A percentile compares a stretch with the other conserved stretches of the same genome.
These are phyloP conservation scores for Echinometra lucunter DNA, from an alignment of 53 echinoderm and acorn worm species.

Conservation along the genomic window DNA sequence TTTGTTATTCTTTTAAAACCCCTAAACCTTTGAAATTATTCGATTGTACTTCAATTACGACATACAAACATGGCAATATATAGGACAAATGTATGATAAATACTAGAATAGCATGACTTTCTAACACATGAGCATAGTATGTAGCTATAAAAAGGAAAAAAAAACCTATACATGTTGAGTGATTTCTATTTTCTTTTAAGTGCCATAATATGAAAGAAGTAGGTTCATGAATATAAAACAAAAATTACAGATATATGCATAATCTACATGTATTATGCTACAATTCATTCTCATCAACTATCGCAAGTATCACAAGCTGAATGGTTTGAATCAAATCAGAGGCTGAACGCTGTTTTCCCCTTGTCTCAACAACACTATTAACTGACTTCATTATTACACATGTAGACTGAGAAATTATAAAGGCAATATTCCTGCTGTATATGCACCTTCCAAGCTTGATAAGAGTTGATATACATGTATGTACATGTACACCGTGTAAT, in stretches of 20 bases:
- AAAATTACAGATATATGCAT: neutral
- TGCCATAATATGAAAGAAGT: slow-evolving; percentile 4
- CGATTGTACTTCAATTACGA: neutral
- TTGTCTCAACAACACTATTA: neutral
- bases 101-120: slow-evolving; percentile 25
- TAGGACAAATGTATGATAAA: slow-evolving; percentile 21
- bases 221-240: slow-evolving; percentile 29
- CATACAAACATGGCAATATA: slow-evolving; percentile 24
- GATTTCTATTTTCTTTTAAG: neutral
- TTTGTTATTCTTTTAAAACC: neutral
- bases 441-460: neutral
- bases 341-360: neutral
- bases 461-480: neutral
- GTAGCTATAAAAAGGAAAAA: neutral
- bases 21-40: neutral
- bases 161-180: neutral
- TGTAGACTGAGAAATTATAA: neutral
- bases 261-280: neutral
- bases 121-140: neutral
- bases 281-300: neutral
- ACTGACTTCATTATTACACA: neutral
- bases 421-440: neutral
- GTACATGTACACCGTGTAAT: neutral
- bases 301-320: neutral
- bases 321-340: neutral